phyloP scores from a whole-genome alignment of 2,888 invertebrate genomes.

The Fragum fragum region DNA sequence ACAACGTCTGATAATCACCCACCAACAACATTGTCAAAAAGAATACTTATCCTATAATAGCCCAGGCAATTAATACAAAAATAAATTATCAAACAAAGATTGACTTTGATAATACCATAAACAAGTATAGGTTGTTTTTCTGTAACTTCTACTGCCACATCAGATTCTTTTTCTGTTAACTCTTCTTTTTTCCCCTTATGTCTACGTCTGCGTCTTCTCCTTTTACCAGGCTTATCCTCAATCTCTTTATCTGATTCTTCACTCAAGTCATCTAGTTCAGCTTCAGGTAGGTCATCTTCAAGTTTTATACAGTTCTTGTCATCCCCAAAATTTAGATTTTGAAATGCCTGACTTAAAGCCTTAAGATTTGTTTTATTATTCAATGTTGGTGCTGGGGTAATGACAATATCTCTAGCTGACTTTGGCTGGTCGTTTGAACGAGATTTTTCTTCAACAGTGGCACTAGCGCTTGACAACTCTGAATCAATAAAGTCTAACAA shows the following conservation, averaged over 20 bases:
- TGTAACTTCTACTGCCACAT: background rate
- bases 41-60: no score
- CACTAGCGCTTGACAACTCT: slow-evolving; percentile 24
- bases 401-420: background rate
- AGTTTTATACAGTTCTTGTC: background rate
- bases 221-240: slow-evolving; percentile 1
- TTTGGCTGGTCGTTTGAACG: background rate
- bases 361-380: slow-evolving; percentile 25
- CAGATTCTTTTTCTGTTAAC: background rate
- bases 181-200: slow-evolving; percentile 15
- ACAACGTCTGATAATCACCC: no score
- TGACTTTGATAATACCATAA: slow-evolving; percentile 12
- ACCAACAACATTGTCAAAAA: no score
- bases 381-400: slow-evolving; percentile 16
- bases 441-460: background rate
- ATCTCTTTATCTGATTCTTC: slow-evolving; percentile 15
- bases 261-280: background rate
- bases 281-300: background rate
- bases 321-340: background rate
- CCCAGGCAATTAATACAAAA: no score
- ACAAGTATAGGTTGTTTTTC: background rate
- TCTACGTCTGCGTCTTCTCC: slow-evolving; percentile 16
- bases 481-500: slow-evolving; percentile 38
- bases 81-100: no score
- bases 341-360: slow-evolving; percentile 13